Base-by-base conservation (phyloP, 2,888 invertebrate genomes). In the Orthosia gracilis region DNA sequence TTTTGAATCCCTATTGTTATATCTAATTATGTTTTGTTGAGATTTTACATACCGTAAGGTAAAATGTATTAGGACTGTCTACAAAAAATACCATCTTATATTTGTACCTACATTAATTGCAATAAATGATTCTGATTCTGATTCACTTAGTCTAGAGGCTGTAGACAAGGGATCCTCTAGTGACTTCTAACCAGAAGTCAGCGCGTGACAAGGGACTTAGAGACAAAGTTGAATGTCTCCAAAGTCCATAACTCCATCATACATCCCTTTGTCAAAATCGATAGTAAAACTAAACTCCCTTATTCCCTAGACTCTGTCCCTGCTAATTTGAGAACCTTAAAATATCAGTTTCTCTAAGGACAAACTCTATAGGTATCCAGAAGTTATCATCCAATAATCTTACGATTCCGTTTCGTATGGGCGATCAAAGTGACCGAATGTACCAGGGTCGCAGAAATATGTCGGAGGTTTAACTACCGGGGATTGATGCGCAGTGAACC, bases 341-440 rank as follows among this genome's bases (percentile, higher is more conserved):
- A 78, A 65, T 83, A 83, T 83, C 79, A 69, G 68, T 80, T 72
- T 57, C 67, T 59, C 59, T 66, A 57, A 67, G 78, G 79, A 26
- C 70, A 61, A 68, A 40, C 71, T 23, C 47, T 45, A n/a, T 77
- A 78, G 78, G 65, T 70, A 78, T 69, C 54, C 59, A 49, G 15
- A 69, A 78, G 70, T 69, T 76, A 80, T 74, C 64, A 73, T 64
- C 67, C 63, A 69, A 82, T 79, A 82, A 79, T 82, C 64, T 69
- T 71, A 82, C 63, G 78, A 82, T 80, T 82, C 57, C 63, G 54
- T 82, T 65, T 76, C 65, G 50, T 76, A 23, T 47, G 78, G 45
- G 1, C 59, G 78, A 80, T 77, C 83, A 82, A 82, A 78, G 80
- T 83, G 40, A 68, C 69, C 49, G 65, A 66, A 54, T 45, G 66